These are phyloP conservation scores for Alsophila aescularia DNA, from an alignment of 2,888 invertebrate species.

Conservation along the genomic window DNA sequence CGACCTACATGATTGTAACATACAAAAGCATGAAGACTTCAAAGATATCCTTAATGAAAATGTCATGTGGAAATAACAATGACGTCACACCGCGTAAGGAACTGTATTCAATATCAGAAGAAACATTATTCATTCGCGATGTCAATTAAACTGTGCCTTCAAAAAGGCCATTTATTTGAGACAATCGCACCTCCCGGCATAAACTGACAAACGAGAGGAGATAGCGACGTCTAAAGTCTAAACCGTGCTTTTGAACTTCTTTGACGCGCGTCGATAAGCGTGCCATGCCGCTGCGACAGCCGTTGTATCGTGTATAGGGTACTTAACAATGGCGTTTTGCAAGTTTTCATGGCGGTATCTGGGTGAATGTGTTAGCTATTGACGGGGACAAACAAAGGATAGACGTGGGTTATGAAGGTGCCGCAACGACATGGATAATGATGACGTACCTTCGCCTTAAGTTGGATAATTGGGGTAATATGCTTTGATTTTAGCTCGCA, in stretches of 20 bases:
- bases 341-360: slow-evolving; percentile 81
- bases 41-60: slow-evolving; percentile 17
- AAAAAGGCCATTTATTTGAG: slow-evolving; percentile 76
- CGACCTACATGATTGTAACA: neutral
- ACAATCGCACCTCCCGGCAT: slow-evolving; percentile 74
- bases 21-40: slow-evolving; percentile 14
- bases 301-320: slow-evolving; percentile 54
- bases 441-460: neutral
- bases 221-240: slow-evolving; percentile 66
- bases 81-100: slow-evolving; percentile 18
- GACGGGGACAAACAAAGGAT: slow-evolving; percentile 65
- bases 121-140: slow-evolving; percentile 41
- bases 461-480: neutral
- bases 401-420: slow-evolving; percentile 10
- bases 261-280: slow-evolving; percentile 81
- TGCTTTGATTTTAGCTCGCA: too few species aligned
- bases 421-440: slow-evolving; percentile 7
- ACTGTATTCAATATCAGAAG: slow-evolving; percentile 27
- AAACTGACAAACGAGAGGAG: slow-evolving; percentile 78
- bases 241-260: slow-evolving; percentile 81
- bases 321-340: slow-evolving; percentile 75
- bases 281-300: slow-evolving; percentile 53
- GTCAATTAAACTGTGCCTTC: slow-evolving; percentile 37
- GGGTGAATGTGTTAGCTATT: slow-evolving; percentile 82
- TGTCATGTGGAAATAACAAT: slow-evolving; percentile 14